Evolutionary conservation across 2,797 vertebrate genomes (phyloP), one percentile per base, ranked within the genome.

Genomic region (Meriones psammophilus): DNA sequence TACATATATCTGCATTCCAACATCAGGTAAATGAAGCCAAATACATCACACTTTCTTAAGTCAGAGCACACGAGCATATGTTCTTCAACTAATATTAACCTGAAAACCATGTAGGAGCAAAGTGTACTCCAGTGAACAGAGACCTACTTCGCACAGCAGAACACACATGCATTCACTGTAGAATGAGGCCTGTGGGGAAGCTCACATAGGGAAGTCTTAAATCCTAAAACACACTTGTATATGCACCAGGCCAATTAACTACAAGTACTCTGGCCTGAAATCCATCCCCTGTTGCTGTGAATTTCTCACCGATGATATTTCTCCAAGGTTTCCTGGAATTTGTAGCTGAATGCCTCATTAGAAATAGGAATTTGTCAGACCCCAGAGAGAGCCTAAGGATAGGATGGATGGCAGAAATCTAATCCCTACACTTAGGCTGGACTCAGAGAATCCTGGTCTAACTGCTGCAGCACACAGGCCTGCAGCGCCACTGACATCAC

Each of bases 201-300:
- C 66, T 95, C 56, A 90, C 73, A 84, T 26, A 91, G 36, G 30
- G 64, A 94, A 94, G 39, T 89, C 87, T 24, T 83, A 84, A 87
- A 95, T 78, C 69, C 79, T 89, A 80, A 94, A 95, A 77, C 66
- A 36, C 20, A 92, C 39, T 93, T 96, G 91, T 84, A 68, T 69
- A 89, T 42, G 24, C 30, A 28, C n/a, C 62, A 92, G 36, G 66
- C 93, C 86, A 95, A 66, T 91, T 84, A 83, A 76, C 76, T 39
- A 92, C 80, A 92, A 96, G 91, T 95, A 85, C 81, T 93, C 92
- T 94, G 76, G 83, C 64, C 83, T 95, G 56, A 89, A 94, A 18
- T 58, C 88, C 39, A 18, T 58, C 90, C 54, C 30, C 79, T 73
- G 33, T 77, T 91, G 58, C 46, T 73, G 56, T 22, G 66, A 71